These are phyloP conservation scores for Stenurella melanura DNA, from an alignment of 2,888 invertebrate species.

Conservation along the genomic window DNA sequence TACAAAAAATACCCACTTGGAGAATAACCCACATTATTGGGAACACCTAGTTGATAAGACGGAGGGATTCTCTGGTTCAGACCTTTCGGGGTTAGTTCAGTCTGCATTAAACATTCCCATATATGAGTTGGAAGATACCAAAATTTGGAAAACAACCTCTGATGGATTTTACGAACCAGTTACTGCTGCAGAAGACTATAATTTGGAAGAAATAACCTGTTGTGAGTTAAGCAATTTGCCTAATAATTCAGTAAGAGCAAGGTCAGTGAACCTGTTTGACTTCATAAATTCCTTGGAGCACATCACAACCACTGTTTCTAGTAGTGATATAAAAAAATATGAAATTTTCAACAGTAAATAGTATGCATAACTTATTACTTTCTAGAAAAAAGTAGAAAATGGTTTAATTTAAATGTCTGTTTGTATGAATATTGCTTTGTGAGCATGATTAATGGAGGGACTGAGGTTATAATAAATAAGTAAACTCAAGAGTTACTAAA, in stretches of 20 bases:
- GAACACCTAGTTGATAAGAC: constrained; percentile 70
- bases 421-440: too few species aligned
- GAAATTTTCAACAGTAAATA: constrained; percentile 52
- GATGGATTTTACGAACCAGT: constrained; percentile 64
- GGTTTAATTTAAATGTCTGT: too few species aligned
- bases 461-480: too few species aligned
- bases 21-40: constrained; percentile 47
- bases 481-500: too few species aligned
- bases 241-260: constrained; percentile 62
- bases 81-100: constrained; percentile 74
- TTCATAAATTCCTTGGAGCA: constrained; percentile 63
- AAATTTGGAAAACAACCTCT: constrained; percentile 67
- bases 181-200: constrained; percentile 47
- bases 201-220: constrained; percentile 50
- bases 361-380: neutral
- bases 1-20: constrained; percentile 60
- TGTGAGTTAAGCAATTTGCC: constrained; percentile 63
- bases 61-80: constrained; percentile 76
- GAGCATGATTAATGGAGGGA: too few species aligned
- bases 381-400: too few species aligned
- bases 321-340: constrained; percentile 62
- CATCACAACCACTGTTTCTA: constrained; percentile 63
- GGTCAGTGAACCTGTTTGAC: constrained; percentile 64
- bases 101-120: constrained; percentile 69
- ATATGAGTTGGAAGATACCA: constrained; percentile 72